A percentile compares a stretch with the other conserved stretches of the same genome.
phyloP scores from a whole-genome alignment of 2,797 vertebrate species.

The Propithecus deckenii region DNA sequence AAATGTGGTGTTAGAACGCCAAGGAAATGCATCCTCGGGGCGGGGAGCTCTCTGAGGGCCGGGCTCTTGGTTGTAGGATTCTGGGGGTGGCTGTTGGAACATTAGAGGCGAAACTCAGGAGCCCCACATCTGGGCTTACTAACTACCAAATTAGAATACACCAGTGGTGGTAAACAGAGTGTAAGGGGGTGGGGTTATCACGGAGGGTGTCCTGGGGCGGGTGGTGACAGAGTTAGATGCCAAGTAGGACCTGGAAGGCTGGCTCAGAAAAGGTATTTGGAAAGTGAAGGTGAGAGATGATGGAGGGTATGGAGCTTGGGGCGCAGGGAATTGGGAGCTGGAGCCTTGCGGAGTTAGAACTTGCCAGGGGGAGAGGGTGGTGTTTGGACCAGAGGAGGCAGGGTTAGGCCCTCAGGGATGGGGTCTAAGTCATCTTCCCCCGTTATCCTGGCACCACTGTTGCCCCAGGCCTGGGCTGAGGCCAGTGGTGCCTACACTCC shows the following conservation, averaged over 20 bases:
- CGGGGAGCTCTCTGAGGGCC: background rate
- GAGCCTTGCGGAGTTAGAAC: background rate
- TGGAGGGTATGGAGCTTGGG: background rate
- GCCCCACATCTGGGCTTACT: background rate
- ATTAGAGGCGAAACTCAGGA: background rate
- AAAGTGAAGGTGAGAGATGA: too few relatives aligned
- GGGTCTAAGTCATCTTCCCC: background rate
- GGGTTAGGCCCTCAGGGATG: background rate
- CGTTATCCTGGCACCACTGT: background rate
- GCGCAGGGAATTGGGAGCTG: background rate
- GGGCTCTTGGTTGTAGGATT: background rate
- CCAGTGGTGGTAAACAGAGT: background rate
- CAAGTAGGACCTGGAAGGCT: background rate
- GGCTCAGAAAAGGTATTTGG: background rate
- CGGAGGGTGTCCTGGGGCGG: background rate
- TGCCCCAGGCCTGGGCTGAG: slow-evolving; percentile 90
- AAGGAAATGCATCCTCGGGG: background rate
- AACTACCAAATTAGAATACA: background rate
- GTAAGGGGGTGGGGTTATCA: background rate
- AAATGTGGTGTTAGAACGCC: background rate
- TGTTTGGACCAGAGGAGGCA: background rate
- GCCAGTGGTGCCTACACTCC: slow-evolving; percentile 85
- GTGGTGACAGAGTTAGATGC: background rate
- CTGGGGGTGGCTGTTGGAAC: background rate
- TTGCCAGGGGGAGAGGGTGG: background rate